Evolutionary conservation across 2,888 invertebrate genomes (phyloP), one percentile per base, ranked within the genome.

Genomic region (Phlogophora meticulosa): DNA sequence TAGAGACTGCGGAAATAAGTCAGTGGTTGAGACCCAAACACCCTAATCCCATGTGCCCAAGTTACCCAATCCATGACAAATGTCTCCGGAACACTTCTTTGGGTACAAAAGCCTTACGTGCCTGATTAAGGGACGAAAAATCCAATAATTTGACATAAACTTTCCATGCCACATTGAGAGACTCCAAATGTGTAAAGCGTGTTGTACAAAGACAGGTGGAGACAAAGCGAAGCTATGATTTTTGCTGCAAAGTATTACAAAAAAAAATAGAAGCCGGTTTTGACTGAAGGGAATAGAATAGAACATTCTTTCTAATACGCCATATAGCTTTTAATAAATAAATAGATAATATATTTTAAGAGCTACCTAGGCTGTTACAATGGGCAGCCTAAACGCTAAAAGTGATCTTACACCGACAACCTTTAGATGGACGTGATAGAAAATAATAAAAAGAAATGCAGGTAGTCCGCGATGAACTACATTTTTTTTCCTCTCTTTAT

Each of bases 71-170:
- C 77, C 80, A 75, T 86, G 84, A 85, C 66, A 83, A 81, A 87
- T 80, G 71, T 77, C 73, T 56, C 68, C 69, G 56, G 78, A 79
- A 74, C 74, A 70, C 80, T 75, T 76, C 66, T 73, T 75, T 43
- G 61, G 79, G 73, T 59, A 87, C 86, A 87, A 87, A 85, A 71
- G 72, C 80, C 72, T 83, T 80, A 80, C 81, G 71, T 67, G 69
- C 78, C 89, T 89, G 89, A 90, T 90, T 88, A 89, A 82, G 83
- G 86, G 85, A 80, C 85, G 78, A 85, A 85, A 81, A 87, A 88
- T 88, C 89, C 89, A 88, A 90, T 90, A 88, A 90, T 89, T 90
- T 86, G 87, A 84, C 87, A 84, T 84, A 88, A 89, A 89, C 84
- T 88, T 87, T 82, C 87, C 77, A 80, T 80, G 78, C 73, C 72